A percentile compares a stretch with the other conserved stretches of the same genome.
Conservation (phyloP, 2,797 vertebrate genomes). For the Eospalax fontanierii region DNA sequence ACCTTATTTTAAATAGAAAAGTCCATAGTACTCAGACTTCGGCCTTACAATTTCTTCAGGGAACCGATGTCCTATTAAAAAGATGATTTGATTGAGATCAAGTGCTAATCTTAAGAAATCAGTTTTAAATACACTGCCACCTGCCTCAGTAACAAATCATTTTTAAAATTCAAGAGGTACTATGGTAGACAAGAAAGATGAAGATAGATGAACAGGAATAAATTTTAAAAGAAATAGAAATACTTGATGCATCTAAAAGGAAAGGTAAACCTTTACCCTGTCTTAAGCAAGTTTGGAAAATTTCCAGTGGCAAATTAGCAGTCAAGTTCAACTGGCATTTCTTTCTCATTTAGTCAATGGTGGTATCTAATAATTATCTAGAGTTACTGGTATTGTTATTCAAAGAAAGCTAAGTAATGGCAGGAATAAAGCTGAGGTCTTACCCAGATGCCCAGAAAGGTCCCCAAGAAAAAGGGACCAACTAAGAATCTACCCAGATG, state of each 20-base stretch:
- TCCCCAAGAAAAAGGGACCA: neutral
- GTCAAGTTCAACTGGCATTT: neutral
- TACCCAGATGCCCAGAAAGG: neutral
- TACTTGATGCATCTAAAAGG: neutral
- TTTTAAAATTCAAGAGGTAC: neutral
- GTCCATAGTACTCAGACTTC: conserved; percentile 5
- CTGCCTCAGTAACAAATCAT: neutral
- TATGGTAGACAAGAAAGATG: neutral
- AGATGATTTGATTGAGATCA: conserved; percentile 61
- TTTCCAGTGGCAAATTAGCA: neutral
- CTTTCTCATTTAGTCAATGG: neutral
- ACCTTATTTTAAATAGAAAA: conserved; percentile 65
- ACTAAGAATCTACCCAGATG: neutral
- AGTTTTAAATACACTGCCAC: neutral
- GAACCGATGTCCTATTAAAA: conserved; percentile 23
- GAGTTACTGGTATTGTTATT: neutral
- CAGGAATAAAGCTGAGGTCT: neutral
- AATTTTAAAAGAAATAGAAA: conserved; percentile 22
- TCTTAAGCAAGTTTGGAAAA: neutral
- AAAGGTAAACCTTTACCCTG: neutral
- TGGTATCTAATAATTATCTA: neutral
- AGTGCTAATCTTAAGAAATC: conserved; percentile 55
- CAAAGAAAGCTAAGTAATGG: neutral
- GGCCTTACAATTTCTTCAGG: conserved; percentile 31
- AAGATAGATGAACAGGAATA: neutral